Evolutionary conservation across 30 jellyfish, hydroid and myxozoan genomes (phyloP).

Genomic region (Aurelia aurita complex sp. Pacific): DNA sequence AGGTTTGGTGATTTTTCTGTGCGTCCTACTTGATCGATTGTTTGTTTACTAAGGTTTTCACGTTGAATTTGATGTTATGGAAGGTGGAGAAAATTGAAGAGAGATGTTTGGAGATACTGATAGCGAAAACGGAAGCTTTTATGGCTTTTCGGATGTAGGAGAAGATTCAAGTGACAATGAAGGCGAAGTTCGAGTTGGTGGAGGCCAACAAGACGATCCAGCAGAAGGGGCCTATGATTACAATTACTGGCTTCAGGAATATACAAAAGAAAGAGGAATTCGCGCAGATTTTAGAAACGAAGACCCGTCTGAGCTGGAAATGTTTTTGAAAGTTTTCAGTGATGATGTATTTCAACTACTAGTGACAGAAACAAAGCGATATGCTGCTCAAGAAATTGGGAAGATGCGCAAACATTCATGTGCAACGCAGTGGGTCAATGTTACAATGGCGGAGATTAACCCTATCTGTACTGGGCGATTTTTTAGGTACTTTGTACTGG

Average conservation of each 20-base stretch:
- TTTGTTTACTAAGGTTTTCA: not conserved
- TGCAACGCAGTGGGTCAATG: not conserved
- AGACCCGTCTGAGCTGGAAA: not conserved
- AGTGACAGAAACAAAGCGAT: slow-evolving; percentile 11
- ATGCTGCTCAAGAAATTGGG: slow-evolving; percentile 2
- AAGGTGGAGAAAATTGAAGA: slow-evolving; percentile 3
- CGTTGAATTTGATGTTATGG: not conserved
- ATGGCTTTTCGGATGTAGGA: not conserved
- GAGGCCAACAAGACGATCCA: not conserved
- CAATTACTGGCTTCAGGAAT: slow-evolving; percentile 5
- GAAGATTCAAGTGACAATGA: slow-evolving; percentile 1
- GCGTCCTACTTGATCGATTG: no score
- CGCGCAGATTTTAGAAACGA: not conserved
- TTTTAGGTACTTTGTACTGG: no score
- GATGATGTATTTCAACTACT: not conserved
- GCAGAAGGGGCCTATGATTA: not conserved
- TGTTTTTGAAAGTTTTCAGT: slow-evolving; percentile 4
- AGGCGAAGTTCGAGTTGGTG: slow-evolving; percentile 2
- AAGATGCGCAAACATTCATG: not conserved
- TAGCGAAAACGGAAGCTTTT: slow-evolving; percentile 29
- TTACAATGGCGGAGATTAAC: slow-evolving; percentile 4
- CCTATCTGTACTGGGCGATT: no score
- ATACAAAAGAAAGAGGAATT: not conserved
- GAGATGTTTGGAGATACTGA: slow-evolving; percentile 37
- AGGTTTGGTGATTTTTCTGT: not conserved